A percentile compares a stretch with the other conserved stretches of the same genome.
Conservation (phyloP, 2,113 vertebrate species). For the Neolamprologus modestus region DNA sequence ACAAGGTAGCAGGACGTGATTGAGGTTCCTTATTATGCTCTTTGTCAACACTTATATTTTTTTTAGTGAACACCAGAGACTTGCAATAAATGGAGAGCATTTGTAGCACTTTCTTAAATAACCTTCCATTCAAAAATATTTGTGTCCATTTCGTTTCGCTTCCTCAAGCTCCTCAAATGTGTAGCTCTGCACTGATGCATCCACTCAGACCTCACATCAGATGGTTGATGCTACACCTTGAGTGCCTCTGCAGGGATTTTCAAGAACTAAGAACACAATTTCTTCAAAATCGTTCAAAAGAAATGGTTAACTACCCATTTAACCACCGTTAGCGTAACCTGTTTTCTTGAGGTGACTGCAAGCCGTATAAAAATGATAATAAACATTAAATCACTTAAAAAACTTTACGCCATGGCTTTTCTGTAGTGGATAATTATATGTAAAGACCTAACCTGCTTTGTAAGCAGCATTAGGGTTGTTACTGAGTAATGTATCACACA, state of each 20-base stretch:
- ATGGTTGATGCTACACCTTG: background rate
- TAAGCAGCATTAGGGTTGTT: background rate
- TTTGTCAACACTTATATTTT: conserved; percentile 5
- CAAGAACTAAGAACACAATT: background rate
- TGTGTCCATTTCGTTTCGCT: background rate
- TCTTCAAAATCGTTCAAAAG: background rate
- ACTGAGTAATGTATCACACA: background rate
- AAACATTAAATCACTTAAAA: background rate
- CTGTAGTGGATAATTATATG: background rate
- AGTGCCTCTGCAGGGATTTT: background rate
- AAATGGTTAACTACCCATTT: background rate
- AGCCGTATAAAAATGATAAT: background rate
- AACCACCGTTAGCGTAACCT: background rate
- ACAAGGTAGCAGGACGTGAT: conserved; percentile 14
- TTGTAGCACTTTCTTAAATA: background rate
- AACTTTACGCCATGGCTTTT: background rate
- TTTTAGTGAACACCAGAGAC: background rate
- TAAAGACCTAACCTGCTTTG: background rate
- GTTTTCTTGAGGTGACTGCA: background rate
- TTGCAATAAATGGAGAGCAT: background rate
- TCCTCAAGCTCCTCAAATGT: background rate
- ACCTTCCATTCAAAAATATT: background rate
- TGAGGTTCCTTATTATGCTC: background rate
- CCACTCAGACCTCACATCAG: background rate
- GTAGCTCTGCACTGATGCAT: background rate